A percentile compares a stretch with the other conserved stretches of the same genome.
Evolutionary conservation across 2,888 invertebrate species (phyloP).

Genomic region (Morpho achilles): DNA sequence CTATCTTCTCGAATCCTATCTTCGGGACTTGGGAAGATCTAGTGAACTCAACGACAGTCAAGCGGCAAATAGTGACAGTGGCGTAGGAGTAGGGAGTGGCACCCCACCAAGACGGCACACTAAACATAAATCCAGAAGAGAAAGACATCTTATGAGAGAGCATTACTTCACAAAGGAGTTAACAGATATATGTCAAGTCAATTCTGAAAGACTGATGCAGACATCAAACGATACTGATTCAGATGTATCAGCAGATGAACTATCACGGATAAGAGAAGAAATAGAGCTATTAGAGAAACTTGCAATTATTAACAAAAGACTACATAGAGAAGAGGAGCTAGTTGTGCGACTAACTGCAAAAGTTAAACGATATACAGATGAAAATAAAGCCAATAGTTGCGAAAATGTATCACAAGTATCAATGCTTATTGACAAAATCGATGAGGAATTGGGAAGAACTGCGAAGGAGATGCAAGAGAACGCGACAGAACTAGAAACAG

Average conservation of each 20-base stretch:
- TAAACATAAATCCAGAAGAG: conserved; percentile 75
- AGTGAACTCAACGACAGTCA: conserved; percentile 74
- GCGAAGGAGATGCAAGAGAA: conserved; percentile 76
- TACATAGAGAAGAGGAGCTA: conserved; percentile 86
- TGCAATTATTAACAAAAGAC: conserved; percentile 84
- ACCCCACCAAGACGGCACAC: conserved; percentile 77
- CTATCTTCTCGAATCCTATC: conserved; percentile 88
- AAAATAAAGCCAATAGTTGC: conserved; percentile 70
- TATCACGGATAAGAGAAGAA: conserved; percentile 81
- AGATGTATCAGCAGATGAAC: conserved; percentile 70
- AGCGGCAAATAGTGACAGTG: conserved; percentile 85
- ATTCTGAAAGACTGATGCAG: conserved; percentile 66
- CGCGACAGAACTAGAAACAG: conserved; percentile 66
- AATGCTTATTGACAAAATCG: conserved; percentile 71
- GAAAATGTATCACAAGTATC: conserved; percentile 70
- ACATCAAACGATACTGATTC: conserved; percentile 70
- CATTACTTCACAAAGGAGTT: conserved; percentile 77
- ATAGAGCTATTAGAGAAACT: conserved; percentile 86
- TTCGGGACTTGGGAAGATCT: conserved; percentile 69
- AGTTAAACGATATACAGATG: conserved; percentile 79
- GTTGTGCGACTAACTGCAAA: conserved; percentile 83
- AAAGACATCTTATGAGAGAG: conserved; percentile 74
- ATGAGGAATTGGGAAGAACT: conserved; percentile 70
- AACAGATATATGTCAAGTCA: conserved; percentile 74
- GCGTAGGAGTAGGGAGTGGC: conserved; percentile 83